Base-by-base conservation (phyloP, 1,140 invertebrate genomes). In the Euglossa dilemma region DNA sequence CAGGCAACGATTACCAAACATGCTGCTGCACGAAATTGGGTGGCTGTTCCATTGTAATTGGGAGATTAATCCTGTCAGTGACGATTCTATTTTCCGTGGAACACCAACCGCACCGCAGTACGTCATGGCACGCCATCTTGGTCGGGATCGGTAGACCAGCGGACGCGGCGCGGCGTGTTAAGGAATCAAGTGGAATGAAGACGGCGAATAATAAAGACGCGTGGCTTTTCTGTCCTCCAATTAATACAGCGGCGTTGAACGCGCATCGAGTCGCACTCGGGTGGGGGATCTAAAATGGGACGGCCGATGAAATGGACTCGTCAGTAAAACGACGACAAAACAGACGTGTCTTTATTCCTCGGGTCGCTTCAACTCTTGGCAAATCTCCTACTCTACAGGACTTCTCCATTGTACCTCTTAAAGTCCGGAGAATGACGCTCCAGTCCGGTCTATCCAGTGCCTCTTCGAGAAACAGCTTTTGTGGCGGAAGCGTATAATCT, bases 1-100 rank as follows among this genome's bases (percentile, higher is more conserved):
- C 14, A 28, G 66, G 43, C 9, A 79, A 52, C 71, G 79, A 74
- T 81, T 72, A 82, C 45, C 79, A 54, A 81, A 81, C 52, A 54
- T 18, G 23, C 6, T 45, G 36, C 23, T 16, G 36, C 36, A 7
- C 25, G 63, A 74, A 82, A 82, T 82, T 82, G 80, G 80, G 25
- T 82, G 36, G 72, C 23, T 76, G 80, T 76, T 67, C 80, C 80
- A 67, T 82, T 76, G 72, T 82, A 82, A 82, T 82, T 82, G 80
- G 72, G 23, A 76, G 80, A 82, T 82, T 75, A 82, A 82, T 76
- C 80, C 72, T 63, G 72, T 52, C 72, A 18, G 70, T 66, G 80
- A 57, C 80, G 61, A 82, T 75, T 76, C 63, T 67, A 57, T 82
- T 76, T 67, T 14, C 43, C n/a, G 20, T 18, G n/a, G 43, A 18